phyloP scores from a whole-genome alignment of 2,888 invertebrate genomes.

The Pammene aurita region DNA sequence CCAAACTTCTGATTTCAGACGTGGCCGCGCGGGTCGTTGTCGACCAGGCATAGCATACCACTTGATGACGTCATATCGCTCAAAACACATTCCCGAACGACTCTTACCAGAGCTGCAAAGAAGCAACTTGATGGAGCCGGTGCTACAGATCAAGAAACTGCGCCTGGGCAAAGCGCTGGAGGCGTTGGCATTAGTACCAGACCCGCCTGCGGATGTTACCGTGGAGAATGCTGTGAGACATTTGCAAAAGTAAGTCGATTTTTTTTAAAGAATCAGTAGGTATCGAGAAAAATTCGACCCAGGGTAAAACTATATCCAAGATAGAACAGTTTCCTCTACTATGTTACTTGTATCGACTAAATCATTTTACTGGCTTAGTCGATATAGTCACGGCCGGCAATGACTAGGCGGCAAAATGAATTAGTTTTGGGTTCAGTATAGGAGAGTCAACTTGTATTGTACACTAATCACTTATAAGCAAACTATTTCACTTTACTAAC shows the following conservation, averaged over 20 bases:
- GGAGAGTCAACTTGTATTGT: no score
- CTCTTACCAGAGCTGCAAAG: conserved; percentile 93
- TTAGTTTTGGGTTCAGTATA: no score
- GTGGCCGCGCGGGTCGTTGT: conserved; percentile 94
- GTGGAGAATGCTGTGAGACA: conserved; percentile 86
- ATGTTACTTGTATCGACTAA: no score
- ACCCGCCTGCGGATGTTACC: conserved; percentile 88
- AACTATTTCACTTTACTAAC: no score
- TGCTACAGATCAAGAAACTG: conserved; percentile 91
- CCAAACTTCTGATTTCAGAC: conserved; percentile 52
- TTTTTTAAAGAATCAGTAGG: no score
- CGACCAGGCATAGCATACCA: conserved; percentile 94
- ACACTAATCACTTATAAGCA: no score
- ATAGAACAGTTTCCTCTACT: no score
- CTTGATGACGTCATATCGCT: conserved; percentile 87
- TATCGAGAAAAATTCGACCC: no score
- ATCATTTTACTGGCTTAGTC: no score
- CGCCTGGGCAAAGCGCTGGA: conserved; percentile 86
- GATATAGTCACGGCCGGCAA: no score
- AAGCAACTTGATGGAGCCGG: conserved; percentile 91
- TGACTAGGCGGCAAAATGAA: no score
- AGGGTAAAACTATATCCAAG: no score
- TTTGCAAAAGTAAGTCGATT: conserved; percentile 71
- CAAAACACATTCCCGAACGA: conserved; percentile 84
- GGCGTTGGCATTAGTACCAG: conserved; percentile 89